Percentiles rank a stretch among this genome's conserved stretches.
Evolutionary conservation across 2,797 vertebrate genomes (phyloP).

Genomic region (Melopsittacus undulatus): DNA sequence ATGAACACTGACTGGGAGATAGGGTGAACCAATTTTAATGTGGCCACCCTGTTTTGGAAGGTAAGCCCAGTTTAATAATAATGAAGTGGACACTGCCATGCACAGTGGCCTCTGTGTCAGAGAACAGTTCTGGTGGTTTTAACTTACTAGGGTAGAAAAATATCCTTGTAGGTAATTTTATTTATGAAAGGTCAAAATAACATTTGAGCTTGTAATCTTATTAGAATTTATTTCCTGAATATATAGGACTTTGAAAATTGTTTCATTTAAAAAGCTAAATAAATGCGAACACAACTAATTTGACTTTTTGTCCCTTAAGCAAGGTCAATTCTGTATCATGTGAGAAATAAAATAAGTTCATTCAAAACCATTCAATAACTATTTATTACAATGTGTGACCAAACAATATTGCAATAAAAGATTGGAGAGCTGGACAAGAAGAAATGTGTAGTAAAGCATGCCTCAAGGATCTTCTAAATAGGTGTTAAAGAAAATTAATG

Average conservation of each 20-base stretch:
- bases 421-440: background rate
- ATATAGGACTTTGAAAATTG: background rate
- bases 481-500: conserved; percentile 3
- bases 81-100: background rate
- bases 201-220: background rate
- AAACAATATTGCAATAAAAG: background rate
- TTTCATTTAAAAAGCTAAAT: background rate
- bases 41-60: background rate
- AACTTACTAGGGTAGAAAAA: background rate
- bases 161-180: background rate
- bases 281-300: background rate
- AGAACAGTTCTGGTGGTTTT: background rate
- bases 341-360: background rate
- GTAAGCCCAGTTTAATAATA: background rate
- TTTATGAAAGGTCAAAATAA: conserved; percentile 15
- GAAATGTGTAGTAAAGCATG: background rate
- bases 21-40: background rate
- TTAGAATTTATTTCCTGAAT: background rate
- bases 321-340: background rate
- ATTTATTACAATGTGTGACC: background rate
- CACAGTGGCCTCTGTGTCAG: background rate
- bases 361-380: background rate
- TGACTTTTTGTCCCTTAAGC: background rate
- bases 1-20: background rate
- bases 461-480: background rate